These are phyloP conservation scores for Enteromius argenteus DNA, from an alignment of 2,797 vertebrate species.

Conservation along the genomic window DNA sequence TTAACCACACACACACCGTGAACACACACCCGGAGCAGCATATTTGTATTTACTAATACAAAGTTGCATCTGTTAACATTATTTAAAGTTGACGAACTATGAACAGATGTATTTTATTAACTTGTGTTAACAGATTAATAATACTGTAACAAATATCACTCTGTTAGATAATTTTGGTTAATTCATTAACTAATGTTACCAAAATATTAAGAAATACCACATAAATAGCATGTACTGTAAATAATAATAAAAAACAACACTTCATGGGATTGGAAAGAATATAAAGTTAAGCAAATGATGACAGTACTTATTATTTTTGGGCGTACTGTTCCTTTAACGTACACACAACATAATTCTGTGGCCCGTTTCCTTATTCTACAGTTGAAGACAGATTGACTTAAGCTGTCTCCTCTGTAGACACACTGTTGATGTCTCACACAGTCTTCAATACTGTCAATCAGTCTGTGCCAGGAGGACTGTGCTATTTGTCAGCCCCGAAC, in stretches of 20 bases:
- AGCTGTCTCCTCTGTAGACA: conserved; percentile 53
- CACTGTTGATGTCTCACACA: conserved; percentile 53
- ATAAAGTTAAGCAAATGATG: background rate
- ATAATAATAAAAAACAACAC: background rate
- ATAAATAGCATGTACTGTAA: background rate
- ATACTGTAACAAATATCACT: no score
- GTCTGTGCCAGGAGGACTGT: conserved; percentile 53
- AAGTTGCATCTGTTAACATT: background rate
- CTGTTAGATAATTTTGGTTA: background rate
- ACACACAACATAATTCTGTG: conserved; percentile 19
- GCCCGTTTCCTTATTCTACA: conserved; percentile 22
- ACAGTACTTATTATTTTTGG: background rate
- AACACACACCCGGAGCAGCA: no score
- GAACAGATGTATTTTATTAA: no score
- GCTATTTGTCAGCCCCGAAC: conserved; percentile 57
- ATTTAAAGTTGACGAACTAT: no score
- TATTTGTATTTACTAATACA: background rate
- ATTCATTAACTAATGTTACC: background rate
- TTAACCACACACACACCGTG: no score
- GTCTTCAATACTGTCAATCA: conserved; percentile 62
- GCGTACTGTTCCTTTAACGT: background rate
- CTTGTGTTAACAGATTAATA: no score
- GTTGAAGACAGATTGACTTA: conserved; percentile 51
- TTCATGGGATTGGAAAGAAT: background rate
- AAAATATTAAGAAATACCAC: background rate